These are phyloP conservation scores for Enteromius treurensis DNA, from an alignment of 2,797 vertebrate genomes.

Conservation along the genomic window DNA sequence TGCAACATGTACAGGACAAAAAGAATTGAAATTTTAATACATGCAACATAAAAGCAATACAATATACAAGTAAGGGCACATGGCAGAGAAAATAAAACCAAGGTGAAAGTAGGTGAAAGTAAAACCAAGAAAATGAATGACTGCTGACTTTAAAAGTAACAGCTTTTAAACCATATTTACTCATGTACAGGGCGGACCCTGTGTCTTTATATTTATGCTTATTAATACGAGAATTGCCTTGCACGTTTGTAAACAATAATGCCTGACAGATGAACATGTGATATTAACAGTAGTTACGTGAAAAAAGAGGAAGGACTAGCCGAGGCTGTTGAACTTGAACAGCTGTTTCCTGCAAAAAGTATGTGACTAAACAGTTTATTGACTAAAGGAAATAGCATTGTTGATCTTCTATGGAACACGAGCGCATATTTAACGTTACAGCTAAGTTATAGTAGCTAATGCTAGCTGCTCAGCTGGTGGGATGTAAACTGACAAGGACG, in stretches of 20 bases:
- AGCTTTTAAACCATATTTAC: background rate
- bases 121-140: background rate
- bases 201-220: background rate
- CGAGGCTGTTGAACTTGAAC: background rate
- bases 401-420: background rate
- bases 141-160: too few relatives aligned
- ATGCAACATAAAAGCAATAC: too few relatives aligned
- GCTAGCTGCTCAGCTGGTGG: background rate
- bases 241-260: background rate
- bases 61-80: too few relatives aligned
- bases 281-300: background rate
- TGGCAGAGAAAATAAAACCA: too few relatives aligned
- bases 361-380: background rate
- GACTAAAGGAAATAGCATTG: background rate
- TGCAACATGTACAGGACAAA: too few relatives aligned
- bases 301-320: background rate
- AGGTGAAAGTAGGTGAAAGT: background rate
- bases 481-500: background rate
- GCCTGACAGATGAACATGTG: background rate
- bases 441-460: background rate
- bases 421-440: background rate
- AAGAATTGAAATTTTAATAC: too few relatives aligned
- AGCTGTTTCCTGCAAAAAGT: background rate
- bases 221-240: background rate
- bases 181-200: background rate